Evolutionary conservation across 2,888 invertebrate genomes (phyloP), one percentile per base, ranked within the genome.

Genomic region (Brachypalpus laphriformis): DNA sequence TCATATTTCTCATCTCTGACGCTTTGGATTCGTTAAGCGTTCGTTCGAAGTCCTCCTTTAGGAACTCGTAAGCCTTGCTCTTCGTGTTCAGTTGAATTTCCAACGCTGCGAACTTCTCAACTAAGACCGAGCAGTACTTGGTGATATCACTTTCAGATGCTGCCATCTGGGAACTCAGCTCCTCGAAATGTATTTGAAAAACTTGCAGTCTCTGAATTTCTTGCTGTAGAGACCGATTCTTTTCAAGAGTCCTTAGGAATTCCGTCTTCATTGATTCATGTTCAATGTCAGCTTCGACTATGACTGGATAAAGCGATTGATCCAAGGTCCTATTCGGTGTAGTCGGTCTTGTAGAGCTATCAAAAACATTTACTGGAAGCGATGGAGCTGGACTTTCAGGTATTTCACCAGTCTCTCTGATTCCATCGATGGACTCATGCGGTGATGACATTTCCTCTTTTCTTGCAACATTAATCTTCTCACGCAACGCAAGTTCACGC

Each of bases 21-120:
- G 87, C 82, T 63, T 90, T 91, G 0, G 81, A 51, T 9, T 88
- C 87, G 0, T 87, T 88, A 2, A 91, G 77, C 49, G 88, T 75
- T 25, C 88, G 71, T 72, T 92, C 91, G 45, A 89, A 91, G 18
- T 92, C 92, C 56, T 88, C 88, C 14, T 89, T 89, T 82, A 92
- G 89, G 56, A 89, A 91, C 3, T 87, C 87, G 61, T 89, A 91
- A 47, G 90, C 88, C 28, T 88, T 90, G 18, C 70, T 80, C 70
- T 89, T 88, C 34, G 87, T 85, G 3, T 87, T 88, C 25, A 91
- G 65, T 49, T 89, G 87, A n/a, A 88, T 75, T 75, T 92, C 90
- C n/a, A 89, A 40, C 0, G 63, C 42, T 0, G 89, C 83, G 5
- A 87, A 16, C 71, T 89, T 88, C 11, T 90, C 90, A 16, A 89